These are phyloP conservation scores for Neelides sp. DNA, from an alignment of 1,140 invertebrate species.

Conservation along the genomic window DNA sequence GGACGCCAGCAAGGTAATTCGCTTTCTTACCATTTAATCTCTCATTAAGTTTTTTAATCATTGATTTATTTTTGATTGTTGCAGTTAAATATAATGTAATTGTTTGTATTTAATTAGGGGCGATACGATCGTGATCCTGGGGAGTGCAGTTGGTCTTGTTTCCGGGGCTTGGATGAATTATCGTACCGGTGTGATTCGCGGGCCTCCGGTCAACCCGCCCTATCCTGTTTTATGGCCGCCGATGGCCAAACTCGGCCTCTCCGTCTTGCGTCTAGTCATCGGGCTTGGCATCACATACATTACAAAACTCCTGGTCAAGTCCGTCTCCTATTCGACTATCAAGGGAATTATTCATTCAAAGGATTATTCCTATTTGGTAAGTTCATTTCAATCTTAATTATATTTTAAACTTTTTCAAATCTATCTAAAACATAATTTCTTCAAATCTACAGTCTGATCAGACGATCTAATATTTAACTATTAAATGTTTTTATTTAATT, in stretches of 20 bases:
- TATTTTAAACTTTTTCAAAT: not conserved
- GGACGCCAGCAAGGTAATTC: conserved; percentile 65
- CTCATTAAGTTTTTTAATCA: not conserved
- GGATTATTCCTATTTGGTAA: conserved; percentile 7
- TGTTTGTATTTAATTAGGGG: conserved; percentile 53
- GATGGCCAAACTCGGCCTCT: conserved; percentile 49
- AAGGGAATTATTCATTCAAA: conserved; percentile 53
- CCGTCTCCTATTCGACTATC: conserved; percentile 50
- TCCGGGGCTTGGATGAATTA: conserved; percentile 73
- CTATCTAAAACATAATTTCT: not conserved
- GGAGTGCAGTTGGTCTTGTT: conserved; percentile 62
- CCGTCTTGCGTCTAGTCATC: conserved; percentile 53
- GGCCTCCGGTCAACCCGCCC: conserved; percentile 42
- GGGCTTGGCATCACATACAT: conserved; percentile 58
- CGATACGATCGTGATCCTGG: conserved; percentile 71
- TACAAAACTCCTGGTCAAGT: conserved; percentile 54
- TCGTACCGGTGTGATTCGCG: conserved; percentile 53
- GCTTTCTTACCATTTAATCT: not conserved
- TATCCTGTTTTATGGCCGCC: conserved; percentile 66
- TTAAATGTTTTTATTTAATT: not conserved
- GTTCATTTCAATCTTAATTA: not conserved
- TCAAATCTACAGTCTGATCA: too few species aligned
- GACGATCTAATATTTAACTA: too few species aligned
- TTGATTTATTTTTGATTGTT: too few species aligned
- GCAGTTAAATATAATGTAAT: not conserved